Evolutionary conservation across 2,113 vertebrate species (phyloP).

Genomic region (Excalfactoria chinensis): DNA sequence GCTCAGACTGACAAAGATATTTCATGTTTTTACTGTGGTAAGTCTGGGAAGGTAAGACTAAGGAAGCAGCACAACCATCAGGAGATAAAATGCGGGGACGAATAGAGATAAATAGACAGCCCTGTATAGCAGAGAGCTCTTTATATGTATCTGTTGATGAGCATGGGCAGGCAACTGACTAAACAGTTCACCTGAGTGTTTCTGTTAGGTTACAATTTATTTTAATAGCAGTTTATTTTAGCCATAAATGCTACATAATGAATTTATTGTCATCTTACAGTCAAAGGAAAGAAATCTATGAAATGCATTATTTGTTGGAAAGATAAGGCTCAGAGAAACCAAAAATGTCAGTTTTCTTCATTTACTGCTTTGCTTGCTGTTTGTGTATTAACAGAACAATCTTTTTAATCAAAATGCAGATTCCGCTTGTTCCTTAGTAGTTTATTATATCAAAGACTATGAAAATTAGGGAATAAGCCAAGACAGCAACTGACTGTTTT

Average conservation of each 20-base stretch:
- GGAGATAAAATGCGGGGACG: not conserved
- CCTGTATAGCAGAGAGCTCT: slow-evolving; percentile 1
- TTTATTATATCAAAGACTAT: not conserved
- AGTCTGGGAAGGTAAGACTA: not conserved
- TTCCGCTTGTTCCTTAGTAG: slow-evolving; percentile 48
- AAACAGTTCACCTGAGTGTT: slow-evolving; percentile 16
- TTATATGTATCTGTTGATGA: not conserved
- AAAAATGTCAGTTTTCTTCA: slow-evolving; percentile 2
- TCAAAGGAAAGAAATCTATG: not conserved
- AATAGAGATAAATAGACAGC: slow-evolving; percentile 13
- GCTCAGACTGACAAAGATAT: not conserved
- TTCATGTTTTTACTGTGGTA: not conserved
- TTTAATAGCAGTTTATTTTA: slow-evolving; percentile 28
- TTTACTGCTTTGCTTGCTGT: slow-evolving; percentile 25
- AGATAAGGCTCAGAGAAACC: not conserved
- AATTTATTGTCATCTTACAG: slow-evolving; percentile 18
- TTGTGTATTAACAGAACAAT: slow-evolving; percentile 65
- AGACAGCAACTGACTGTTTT: not conserved
- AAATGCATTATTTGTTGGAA: not conserved
- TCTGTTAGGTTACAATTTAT: slow-evolving; percentile 17
- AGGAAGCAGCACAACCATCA: not conserved
- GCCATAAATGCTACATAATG: not conserved
- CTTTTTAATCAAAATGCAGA: slow-evolving; percentile 55
- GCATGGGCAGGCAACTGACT: slow-evolving; percentile 20
- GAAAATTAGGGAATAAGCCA: slow-evolving; percentile 64